Conservation (phyloP, 2,888 invertebrate species). For the Onchidella celtica region DNA sequence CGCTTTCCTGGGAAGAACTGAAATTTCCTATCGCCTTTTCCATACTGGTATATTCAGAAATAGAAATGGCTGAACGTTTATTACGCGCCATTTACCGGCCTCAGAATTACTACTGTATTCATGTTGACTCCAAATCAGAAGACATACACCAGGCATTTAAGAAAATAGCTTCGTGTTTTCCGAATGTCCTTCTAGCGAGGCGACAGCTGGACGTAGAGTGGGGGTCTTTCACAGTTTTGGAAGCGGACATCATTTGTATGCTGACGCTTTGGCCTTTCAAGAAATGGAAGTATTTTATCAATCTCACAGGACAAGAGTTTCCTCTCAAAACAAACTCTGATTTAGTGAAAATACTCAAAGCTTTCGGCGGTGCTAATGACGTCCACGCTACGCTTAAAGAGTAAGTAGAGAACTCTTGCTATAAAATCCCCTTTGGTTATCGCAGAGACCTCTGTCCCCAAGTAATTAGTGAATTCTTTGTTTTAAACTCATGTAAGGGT, state of each 20-base stretch:
- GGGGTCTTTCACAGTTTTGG: slow-evolving; percentile 35
- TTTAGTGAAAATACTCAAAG: slow-evolving; percentile 69
- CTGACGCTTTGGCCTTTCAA: slow-evolving; percentile 29
- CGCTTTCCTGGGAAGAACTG: slow-evolving; percentile 25
- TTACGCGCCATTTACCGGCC: slow-evolving; percentile 39
- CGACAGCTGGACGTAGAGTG: slow-evolving; percentile 13
- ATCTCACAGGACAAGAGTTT: slow-evolving; percentile 76
- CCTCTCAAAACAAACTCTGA: slow-evolving; percentile 76
- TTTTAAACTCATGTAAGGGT: too few relatives aligned
- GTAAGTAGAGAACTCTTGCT: slow-evolving; percentile 22
- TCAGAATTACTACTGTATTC: slow-evolving; percentile 45
- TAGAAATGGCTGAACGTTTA: slow-evolving; percentile 41
- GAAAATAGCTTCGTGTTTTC: slow-evolving; percentile 26
- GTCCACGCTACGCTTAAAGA: slow-evolving; percentile 54
- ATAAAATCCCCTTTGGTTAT: background rate
- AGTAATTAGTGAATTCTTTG: too few relatives aligned
- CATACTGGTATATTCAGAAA: slow-evolving; percentile 25
- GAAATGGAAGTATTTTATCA: slow-evolving; percentile 65
- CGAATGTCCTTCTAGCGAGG: slow-evolving; percentile 15
- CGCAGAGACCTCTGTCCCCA: background rate
- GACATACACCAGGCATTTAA: background rate
- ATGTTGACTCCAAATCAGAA: slow-evolving; percentile 25
- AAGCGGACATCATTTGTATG: slow-evolving; percentile 40
- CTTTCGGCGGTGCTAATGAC: slow-evolving; percentile 72
- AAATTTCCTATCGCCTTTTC: slow-evolving; percentile 41